Conservation (phyloP, 2,888 invertebrate species). For the Eledona agricola region DNA sequence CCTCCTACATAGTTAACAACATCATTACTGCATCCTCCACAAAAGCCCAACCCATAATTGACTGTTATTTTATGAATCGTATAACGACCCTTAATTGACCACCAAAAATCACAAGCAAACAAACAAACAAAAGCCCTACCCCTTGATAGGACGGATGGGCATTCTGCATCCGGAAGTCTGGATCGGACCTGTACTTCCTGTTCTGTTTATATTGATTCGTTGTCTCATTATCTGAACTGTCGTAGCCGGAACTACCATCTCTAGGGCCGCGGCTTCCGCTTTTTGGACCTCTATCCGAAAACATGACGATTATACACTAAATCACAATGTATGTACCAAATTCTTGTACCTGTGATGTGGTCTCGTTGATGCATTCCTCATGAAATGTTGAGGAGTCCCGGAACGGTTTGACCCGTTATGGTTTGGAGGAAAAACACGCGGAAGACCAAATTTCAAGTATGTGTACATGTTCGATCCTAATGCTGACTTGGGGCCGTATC, state of each 20-base stretch:
- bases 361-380: conserved; percentile 61
- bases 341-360: conserved; percentile 51
- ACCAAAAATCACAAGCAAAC: conserved; percentile 37
- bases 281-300: conserved; percentile 65
- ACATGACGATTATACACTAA: neutral
- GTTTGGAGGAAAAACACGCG: conserved; percentile 89
- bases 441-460: conserved; percentile 92
- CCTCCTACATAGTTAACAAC: conserved; percentile 41
- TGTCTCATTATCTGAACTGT: conserved; percentile 87
- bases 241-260: conserved; percentile 92
- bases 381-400: conserved; percentile 68
- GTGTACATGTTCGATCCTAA: conserved; percentile 92
- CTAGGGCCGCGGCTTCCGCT: conserved; percentile 71
- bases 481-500: conserved; percentile 90
- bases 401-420: conserved; percentile 77
- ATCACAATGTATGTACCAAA: neutral
- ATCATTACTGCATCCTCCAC: conserved; percentile 3
- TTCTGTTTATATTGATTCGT: conserved; percentile 71
- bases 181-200: conserved; percentile 85
- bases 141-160: conserved; percentile 66
- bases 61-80: conserved; percentile 7
- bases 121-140: conserved; percentile 50
- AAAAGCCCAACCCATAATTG: neutral
- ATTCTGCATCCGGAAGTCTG: conserved; percentile 80
- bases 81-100: conserved; percentile 44